Evolutionary conservation across 2,888 invertebrate genomes (phyloP).

Genomic region (Cepaea hortensis): DNA sequence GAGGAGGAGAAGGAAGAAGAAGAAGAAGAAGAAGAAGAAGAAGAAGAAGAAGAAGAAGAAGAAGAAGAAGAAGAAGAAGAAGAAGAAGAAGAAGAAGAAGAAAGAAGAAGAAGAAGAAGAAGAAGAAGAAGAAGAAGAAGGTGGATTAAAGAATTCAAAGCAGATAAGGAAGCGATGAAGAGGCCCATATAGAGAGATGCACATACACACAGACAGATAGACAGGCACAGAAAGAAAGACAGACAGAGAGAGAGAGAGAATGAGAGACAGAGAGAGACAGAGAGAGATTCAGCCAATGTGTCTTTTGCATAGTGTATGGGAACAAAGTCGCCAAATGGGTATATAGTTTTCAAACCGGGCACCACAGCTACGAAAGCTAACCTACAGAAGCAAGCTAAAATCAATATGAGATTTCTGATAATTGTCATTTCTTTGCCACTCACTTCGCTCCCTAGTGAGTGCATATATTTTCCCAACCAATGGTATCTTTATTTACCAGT

Average conservation of each 20-base stretch:
- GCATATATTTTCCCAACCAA: too few relatives aligned
- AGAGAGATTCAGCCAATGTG: not conserved
- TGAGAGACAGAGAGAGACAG: not conserved
- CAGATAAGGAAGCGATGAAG: not conserved
- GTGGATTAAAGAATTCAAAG: not conserved
- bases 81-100: slow-evolving; percentile 13
- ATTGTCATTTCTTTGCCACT: too few relatives aligned
- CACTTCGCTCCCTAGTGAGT: too few relatives aligned
- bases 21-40: slow-evolving; percentile 12
- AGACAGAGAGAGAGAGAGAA: not conserved
- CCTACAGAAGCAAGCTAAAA: too few relatives aligned
- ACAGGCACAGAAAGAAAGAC: not conserved
- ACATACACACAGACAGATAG: too few relatives aligned
- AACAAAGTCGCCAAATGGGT: not conserved
- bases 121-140: slow-evolving; percentile 6
- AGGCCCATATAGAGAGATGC: too few relatives aligned
- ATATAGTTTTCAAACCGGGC: too few relatives aligned
- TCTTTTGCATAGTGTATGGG: not conserved
- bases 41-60: slow-evolving; percentile 1
- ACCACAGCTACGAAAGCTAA: too few relatives aligned
- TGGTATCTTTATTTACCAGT: too few relatives aligned
- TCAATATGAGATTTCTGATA: too few relatives aligned
- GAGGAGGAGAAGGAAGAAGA: slow-evolving; percentile 25
- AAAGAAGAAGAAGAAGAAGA: slow-evolving; percentile 12
- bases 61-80: not conserved